phyloP scores from a whole-genome alignment of 2,888 invertebrate genomes.

The Calliphora vomitoria region DNA sequence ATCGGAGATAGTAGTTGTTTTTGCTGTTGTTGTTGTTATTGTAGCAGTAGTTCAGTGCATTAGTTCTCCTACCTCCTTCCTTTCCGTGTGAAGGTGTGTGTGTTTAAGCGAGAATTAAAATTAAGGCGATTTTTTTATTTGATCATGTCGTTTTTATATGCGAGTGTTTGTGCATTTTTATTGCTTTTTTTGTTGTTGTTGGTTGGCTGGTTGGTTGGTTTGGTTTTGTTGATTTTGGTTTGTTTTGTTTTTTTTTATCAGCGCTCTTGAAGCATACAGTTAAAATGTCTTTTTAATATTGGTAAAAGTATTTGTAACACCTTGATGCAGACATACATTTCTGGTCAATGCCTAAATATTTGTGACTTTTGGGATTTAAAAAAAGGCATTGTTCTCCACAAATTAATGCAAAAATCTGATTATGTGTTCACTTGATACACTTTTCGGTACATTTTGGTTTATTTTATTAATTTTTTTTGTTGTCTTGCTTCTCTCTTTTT shows the following conservation, averaged over 20 bases:
- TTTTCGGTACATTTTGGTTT: conserved; percentile 73
- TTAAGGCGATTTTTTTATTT: conserved; percentile 59
- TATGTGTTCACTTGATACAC: conserved; percentile 74
- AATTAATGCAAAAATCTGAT: conserved; percentile 74
- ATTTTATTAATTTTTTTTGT: conserved; percentile 52
- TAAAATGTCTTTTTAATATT: conserved; percentile 73
- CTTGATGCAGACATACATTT: conserved; percentile 73
- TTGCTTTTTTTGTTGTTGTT: neutral
- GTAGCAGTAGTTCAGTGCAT: conserved; percentile 34
- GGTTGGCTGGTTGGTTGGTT: conserved; percentile 1
- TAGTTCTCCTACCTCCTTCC: neutral
- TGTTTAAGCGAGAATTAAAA: conserved; percentile 44
- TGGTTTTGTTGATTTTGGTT: conserved; percentile 21
- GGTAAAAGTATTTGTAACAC: conserved; percentile 73
- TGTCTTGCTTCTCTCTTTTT: conserved; percentile 19
- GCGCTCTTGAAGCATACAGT: conserved; percentile 62
- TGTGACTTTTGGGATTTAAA: conserved; percentile 73
- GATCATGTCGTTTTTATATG: conserved; percentile 54
- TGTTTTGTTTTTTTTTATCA: conserved; percentile 20
- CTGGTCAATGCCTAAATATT: conserved; percentile 73
- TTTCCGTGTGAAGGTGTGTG: conserved; percentile 28
- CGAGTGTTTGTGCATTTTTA: conserved; percentile 43
- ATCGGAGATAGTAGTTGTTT: conserved; percentile 39
- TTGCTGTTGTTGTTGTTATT: neutral
- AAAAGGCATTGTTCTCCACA: conserved; percentile 72